Evolutionary conservation across 2,113 vertebrate species (phyloP).

Genomic region (Tylochromis polylepis): DNA sequence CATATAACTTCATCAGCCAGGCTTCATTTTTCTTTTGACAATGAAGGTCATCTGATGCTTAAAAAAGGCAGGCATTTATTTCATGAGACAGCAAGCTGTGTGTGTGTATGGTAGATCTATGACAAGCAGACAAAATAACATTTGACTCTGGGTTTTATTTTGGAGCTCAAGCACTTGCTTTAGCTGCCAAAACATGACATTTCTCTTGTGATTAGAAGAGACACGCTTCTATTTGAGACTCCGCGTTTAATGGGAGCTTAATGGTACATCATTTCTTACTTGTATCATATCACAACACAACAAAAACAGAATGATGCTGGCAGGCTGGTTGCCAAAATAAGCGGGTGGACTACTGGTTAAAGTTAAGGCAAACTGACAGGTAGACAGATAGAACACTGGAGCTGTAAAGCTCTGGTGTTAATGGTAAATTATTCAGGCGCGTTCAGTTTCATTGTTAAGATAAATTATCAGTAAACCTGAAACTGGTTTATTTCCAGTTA

Average conservation of each 20-base stretch:
- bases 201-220: not conserved
- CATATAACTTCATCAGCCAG: not conserved
- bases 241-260: slow-evolving; percentile 5
- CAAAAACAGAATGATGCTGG: not conserved
- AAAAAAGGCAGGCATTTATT: not conserved
- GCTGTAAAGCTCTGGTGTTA: not conserved
- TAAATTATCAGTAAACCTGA: not conserved
- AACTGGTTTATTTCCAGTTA: not conserved
- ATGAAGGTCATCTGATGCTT: not conserved
- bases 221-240: not conserved
- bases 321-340: not conserved
- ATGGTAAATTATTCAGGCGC: not conserved
- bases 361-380: not conserved
- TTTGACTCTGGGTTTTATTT: not conserved
- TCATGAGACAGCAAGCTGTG: not conserved
- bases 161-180: not conserved
- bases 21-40: not conserved
- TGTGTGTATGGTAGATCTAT: not conserved
- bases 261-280: not conserved
- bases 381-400: not conserved
- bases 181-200: slow-evolving; percentile 11
- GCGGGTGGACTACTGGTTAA: not conserved
- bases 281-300: not conserved
- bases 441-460: not conserved
- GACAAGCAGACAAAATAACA: slow-evolving; percentile 15